These are phyloP conservation scores for Mormoops blainvillei DNA, from an alignment of 2,113 vertebrate species.

Conservation along the genomic window DNA sequence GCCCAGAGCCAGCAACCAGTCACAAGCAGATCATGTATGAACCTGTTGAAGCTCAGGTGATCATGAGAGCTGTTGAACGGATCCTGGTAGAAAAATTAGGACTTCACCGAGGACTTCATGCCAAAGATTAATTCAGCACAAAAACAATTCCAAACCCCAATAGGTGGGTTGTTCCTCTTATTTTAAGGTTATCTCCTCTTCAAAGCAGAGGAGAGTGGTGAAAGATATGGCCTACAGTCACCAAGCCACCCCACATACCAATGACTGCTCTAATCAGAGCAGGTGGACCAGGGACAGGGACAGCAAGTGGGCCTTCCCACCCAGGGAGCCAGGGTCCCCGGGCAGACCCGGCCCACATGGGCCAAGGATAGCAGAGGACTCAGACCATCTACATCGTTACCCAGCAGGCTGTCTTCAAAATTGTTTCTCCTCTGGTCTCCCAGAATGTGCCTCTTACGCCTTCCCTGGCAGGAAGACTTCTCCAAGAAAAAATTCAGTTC, in stretches of 20 bases:
- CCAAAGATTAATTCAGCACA: not conserved
- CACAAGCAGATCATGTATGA: rapidly evolving
- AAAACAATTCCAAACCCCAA: not conserved
- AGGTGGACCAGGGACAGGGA: not conserved
- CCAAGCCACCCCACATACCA: too few relatives aligned
- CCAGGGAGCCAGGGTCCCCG: not conserved
- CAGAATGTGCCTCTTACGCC: not conserved
- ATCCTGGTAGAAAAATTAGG: not conserved
- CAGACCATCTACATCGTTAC: not conserved
- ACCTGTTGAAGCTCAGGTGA: rapidly evolving
- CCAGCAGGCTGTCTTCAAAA: not conserved
- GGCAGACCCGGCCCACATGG: not conserved
- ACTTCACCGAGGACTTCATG: rapidly evolving
- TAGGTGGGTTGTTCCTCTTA: rapidly evolving
- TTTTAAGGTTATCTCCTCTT: rapidly evolving
- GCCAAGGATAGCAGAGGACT: too few relatives aligned
- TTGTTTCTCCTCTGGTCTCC: not conserved
- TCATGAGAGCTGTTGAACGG: not conserved
- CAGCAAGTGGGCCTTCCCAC: too few relatives aligned
- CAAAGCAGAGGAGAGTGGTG: too few relatives aligned
- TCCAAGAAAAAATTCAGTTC: not conserved
- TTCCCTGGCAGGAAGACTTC: not conserved
- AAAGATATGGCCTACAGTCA: rapidly evolving
- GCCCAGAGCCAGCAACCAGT: not conserved
- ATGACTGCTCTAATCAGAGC: not conserved